Conservation (phyloP, 2,113 vertebrate genomes). For the Hydropotes inermis region DNA sequence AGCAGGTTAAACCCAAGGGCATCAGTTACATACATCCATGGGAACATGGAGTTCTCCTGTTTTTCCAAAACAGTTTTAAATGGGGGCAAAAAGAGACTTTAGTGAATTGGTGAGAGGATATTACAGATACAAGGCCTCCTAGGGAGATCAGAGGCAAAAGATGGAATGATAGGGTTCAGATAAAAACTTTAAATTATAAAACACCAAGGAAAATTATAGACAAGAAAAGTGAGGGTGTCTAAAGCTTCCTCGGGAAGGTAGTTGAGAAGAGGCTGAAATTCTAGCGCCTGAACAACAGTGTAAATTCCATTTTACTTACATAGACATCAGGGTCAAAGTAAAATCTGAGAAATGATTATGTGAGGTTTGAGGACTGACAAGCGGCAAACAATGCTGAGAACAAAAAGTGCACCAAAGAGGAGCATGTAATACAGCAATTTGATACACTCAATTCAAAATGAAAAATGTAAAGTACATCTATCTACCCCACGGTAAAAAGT, state of each 20-base stretch:
- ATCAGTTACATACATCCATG: neutral
- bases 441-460: neutral
- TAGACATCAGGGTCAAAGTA: neutral
- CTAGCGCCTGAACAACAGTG: neutral
- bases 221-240: neutral
- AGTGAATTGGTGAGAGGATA: neutral
- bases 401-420: neutral
- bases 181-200: neutral
- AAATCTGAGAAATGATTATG: neutral
- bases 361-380: slow-evolving; percentile 23
- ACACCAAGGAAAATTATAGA: neutral
- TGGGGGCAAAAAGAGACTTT: neutral
- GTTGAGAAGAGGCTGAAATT: neutral
- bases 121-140: neutral
- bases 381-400: neutral
- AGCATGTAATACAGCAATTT: neutral
- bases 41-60: neutral
- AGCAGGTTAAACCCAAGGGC: neutral
- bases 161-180: neutral
- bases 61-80: neutral
- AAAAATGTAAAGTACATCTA: neutral
- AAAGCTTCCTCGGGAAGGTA: neutral
- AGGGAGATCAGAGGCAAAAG: neutral
- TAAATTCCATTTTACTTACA: neutral
- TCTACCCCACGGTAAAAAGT: neutral